Base-by-base conservation (phyloP, 2,888 invertebrate species). In the Matsumyia berberina region DNA sequence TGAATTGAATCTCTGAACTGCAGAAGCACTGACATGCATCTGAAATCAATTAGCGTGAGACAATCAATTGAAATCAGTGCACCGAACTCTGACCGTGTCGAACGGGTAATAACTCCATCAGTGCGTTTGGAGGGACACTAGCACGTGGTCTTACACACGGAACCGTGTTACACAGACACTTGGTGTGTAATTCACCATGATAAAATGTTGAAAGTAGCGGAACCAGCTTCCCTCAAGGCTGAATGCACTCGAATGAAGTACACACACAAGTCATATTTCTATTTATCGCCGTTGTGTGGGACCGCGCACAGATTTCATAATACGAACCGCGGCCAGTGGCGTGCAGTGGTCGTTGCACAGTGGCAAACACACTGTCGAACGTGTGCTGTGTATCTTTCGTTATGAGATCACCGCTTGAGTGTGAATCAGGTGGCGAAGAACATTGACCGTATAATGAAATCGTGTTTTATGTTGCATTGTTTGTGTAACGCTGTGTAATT, bases 401-500 rank as follows among this genome's bases (percentile, higher is more conserved):
- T 73, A 62, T 73, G 83, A 73, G 67, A 73, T 78, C 78, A 73
- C 12, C 60, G 60, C 5, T 60, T 57, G 39, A 62, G 55, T 77
- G 64, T 42, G 62, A 69, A 73, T 33, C 62, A 35, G 73, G 72
- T 67, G 72, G 60, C 33, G 66, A 55, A 73, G 83, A 73, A 78
- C 83, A 64, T 83, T 83, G 83, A 83, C 83, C 78, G 83, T 78
- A 55, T 78, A 83, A 83, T 83, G 78, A 73, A 83, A 83, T 77
- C 60, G 67, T 53, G 53, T 73, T 73, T 72, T 60, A 77, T 82
- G 72, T 29, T 67, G 37, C 42, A 57, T 83, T 83, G 67, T 82
- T 69, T 77, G 44, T 70, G 66, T 31, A 74, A 49, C 39, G 46
- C 66, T 66, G 17, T n/a, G 35, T 46, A 78, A 72, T 64, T 79